Conservation (phyloP, 2,113 vertebrate species). For the Megalops atlanticus region DNA sequence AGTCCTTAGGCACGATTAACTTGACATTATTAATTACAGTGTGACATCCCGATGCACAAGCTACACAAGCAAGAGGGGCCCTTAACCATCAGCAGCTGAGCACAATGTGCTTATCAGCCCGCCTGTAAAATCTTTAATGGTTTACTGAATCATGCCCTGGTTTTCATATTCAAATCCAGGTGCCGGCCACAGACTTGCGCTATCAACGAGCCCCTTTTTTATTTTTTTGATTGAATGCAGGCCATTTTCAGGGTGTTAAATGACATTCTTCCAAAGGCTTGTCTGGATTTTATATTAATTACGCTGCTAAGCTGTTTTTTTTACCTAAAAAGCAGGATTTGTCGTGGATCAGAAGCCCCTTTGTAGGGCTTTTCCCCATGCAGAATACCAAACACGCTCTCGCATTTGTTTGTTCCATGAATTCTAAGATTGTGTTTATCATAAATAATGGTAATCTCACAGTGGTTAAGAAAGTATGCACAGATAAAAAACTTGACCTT, state of each 20-base stretch:
- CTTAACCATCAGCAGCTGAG: not conserved
- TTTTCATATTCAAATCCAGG: not conserved
- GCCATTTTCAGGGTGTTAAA: not conserved
- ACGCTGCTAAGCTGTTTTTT: slow-evolving; percentile 2
- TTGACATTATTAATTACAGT: slow-evolving; percentile 62
- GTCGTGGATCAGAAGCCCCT: not conserved
- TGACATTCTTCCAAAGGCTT: not conserved
- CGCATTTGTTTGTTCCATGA: not conserved
- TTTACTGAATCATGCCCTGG: not conserved
- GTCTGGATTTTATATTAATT: slow-evolving; percentile 9
- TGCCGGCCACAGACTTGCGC: not conserved
- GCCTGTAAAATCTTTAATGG: not conserved
- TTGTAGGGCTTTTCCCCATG: not conserved
- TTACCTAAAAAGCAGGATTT: slow-evolving; percentile 7
- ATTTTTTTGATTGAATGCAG: not conserved
- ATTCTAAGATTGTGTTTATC: not conserved
- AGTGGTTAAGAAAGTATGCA: not conserved
- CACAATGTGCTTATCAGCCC: not conserved
- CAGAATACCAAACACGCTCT: not conserved
- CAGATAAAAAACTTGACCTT: not conserved
- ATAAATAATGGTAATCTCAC: not conserved
- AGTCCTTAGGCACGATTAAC: slow-evolving; percentile 57
- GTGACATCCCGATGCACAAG: slow-evolving; percentile 50
- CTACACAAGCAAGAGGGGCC: slow-evolving; percentile 23
- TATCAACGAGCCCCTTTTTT: not conserved